Conservation (phyloP, 2,113 vertebrate genomes). For the Sprattus sprattus region DNA sequence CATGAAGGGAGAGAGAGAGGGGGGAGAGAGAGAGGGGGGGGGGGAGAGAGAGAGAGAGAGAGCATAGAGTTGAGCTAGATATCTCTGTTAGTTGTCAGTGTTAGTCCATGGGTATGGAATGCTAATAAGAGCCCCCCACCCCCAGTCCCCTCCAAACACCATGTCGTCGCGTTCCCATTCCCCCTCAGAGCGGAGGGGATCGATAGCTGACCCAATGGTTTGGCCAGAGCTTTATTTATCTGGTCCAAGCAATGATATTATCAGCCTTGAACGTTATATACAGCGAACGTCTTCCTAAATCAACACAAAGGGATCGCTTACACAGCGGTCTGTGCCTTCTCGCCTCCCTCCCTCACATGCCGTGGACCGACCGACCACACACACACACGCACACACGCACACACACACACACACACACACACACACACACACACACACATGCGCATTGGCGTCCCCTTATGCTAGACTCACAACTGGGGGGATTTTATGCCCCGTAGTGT, state of each 20-base stretch:
- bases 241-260: conserved; percentile 77
- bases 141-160: conserved; percentile 47
- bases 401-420: conserved; percentile 62
- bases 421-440: conserved; percentile 58
- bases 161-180: conserved; percentile 55
- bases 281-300: conserved; percentile 88
- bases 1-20: not conserved
- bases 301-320: conserved; percentile 84
- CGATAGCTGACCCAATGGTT: conserved; percentile 79
- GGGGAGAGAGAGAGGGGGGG: not conserved
- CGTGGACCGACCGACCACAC: conserved; percentile 53
- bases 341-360: conserved; percentile 60
- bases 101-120: conserved; percentile 85
- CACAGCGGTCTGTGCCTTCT: conserved; percentile 71
- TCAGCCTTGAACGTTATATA: conserved; percentile 86
- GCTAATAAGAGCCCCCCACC: conserved; percentile 77
- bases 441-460: conserved; percentile 61
- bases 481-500: conserved; percentile 70
- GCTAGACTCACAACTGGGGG: conserved; percentile 61
- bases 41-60: not conserved
- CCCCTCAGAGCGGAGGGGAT: conserved; percentile 71
- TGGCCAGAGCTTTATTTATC: conserved; percentile 85
- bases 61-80: conserved; percentile 82
- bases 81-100: conserved; percentile 94
- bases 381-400: conserved; percentile 44